Evolutionary conservation across 2,113 vertebrate species (phyloP), one percentile per base, ranked within the genome.

Genomic region (Cyprinodon variegatus): DNA sequence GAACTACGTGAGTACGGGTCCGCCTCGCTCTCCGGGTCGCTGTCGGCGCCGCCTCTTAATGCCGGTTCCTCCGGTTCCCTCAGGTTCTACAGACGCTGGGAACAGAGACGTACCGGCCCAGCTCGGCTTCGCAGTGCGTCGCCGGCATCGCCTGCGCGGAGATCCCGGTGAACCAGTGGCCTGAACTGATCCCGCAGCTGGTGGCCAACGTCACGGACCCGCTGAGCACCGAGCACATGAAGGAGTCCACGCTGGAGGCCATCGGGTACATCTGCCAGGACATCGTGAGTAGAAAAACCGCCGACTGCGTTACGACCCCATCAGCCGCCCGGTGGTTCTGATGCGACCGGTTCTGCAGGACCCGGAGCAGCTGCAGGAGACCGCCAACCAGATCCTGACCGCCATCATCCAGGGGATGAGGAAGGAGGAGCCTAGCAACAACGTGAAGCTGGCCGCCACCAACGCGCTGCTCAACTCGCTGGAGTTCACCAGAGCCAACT

Each of bases 251-350:
- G 38, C 92, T 99, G 93, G 98, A 99, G 94, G 97, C 98, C 88
- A 99, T 99, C 11, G 98, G 98, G 0, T 99, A 99, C 94, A 99
- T 99, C 93, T 99, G 98, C 87, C 98, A 99, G 95, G 98, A 99
- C 87, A 99, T 99, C 0, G 98, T 99, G 91, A 97, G 97, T 95
- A 11, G 10, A 0, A 10, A 0, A 13, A 7, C 17, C 9, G 29
- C 29, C 29, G 29, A 29, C 29, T 29, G 29, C 29, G 29, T 29
- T 29, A 29, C 29, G 29, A 29, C 29, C 29, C 29, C 29, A 29
- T 29, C 29, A 29, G 29, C 29, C 29, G 29, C 29, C 29, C 29
- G 29, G 4, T 4, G 36, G 36, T 63, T 38, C 73, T 68, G 15
- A 74, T 22, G 45, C 3, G 14, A 1, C 39, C 8, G 9, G n/a